Evolutionary conservation across 2,888 invertebrate genomes (phyloP).

Genomic region (Embidobia sp.): DNA sequence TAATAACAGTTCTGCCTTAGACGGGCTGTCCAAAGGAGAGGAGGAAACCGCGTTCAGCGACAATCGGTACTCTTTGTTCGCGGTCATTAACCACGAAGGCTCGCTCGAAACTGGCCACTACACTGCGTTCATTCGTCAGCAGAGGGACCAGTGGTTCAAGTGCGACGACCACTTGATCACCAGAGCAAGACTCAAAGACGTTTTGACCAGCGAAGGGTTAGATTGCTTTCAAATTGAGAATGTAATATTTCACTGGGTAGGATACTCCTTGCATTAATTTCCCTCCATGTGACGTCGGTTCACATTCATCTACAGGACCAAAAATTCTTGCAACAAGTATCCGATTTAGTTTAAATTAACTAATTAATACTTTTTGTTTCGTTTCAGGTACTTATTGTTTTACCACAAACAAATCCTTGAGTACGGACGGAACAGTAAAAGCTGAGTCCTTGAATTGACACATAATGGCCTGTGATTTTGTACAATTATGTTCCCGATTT

Average conservation of each 20-base stretch:
- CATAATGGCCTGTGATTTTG: too few species aligned
- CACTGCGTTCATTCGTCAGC: slow-evolving; percentile 97
- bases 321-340: too few species aligned
- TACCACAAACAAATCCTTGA: slow-evolving; percentile 98
- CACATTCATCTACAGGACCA: too few species aligned
- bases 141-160: slow-evolving; percentile 96
- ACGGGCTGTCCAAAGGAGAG: slow-evolving; percentile 75
- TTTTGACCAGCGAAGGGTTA: slow-evolving; percentile 97
- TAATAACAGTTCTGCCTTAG: slow-evolving; percentile 77
- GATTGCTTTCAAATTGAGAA: too few species aligned
- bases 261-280: too few species aligned
- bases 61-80: slow-evolving; percentile 95
- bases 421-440: slow-evolving; percentile 84
- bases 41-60: slow-evolving; percentile 83
- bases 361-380: slow-evolving; percentile 69
- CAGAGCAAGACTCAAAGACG: slow-evolving; percentile 92
- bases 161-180: slow-evolving; percentile 98
- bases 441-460: slow-evolving; percentile 72
- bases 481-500: too few species aligned
- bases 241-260: too few species aligned
- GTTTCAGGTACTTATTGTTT: slow-evolving; percentile 94
- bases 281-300: too few species aligned
- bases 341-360: too few species aligned
- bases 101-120: slow-evolving; percentile 97
- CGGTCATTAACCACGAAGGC: slow-evolving; percentile 98